Evolutionary conservation across 2,113 vertebrate species (phyloP).

Genomic region (Ornithorhynchus anatinus): DNA sequence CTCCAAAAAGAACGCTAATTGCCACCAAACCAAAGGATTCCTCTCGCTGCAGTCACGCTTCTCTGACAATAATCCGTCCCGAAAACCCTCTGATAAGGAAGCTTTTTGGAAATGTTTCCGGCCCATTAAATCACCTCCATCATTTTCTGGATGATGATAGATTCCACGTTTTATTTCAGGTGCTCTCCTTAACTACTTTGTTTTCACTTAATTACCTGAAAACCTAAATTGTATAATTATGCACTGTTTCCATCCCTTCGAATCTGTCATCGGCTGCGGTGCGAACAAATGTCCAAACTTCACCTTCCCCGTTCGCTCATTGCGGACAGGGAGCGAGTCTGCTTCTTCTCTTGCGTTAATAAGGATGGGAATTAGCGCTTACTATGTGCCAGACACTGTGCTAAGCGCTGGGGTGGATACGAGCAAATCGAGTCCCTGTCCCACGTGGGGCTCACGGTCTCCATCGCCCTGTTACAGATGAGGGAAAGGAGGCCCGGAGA

Average conservation of each 20-base stretch:
- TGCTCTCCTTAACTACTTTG: slow-evolving; percentile 31
- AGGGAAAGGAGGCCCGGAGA: too few species aligned
- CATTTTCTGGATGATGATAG: slow-evolving; percentile 32
- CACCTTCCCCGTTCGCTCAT: too few species aligned
- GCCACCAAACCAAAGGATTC: neutral
- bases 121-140: slow-evolving; percentile 24
- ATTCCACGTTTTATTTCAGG: slow-evolving; percentile 39
- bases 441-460: too few species aligned
- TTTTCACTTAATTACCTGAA: slow-evolving; percentile 7
- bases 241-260: slow-evolving; percentile 1
- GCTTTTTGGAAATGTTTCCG: neutral
- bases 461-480: too few species aligned
- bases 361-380: too few species aligned
- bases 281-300: neutral
- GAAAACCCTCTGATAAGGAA: slow-evolving; percentile 32
- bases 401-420: too few species aligned
- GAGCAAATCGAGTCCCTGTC: too few species aligned
- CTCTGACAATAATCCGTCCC: neutral
- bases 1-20: neutral
- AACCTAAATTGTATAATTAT: slow-evolving; percentile 26
- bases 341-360: too few species aligned
- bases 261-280: neutral
- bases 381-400: too few species aligned
- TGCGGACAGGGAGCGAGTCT: too few species aligned
- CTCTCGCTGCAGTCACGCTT: neutral